phyloP scores from a whole-genome alignment of 2,888 invertebrate genomes.

The Stomorhina lunata region DNA sequence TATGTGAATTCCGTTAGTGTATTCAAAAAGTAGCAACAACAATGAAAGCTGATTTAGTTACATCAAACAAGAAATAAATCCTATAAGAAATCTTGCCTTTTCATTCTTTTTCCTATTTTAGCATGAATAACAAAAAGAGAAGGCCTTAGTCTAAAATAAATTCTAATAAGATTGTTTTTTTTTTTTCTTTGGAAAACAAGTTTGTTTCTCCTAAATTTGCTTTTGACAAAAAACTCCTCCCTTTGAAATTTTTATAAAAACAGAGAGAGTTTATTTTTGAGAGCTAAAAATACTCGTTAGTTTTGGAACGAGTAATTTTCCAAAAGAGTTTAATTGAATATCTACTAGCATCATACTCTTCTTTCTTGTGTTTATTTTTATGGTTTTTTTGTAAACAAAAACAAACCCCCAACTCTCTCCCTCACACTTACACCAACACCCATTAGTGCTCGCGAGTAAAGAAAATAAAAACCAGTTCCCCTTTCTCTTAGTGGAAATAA shows the following conservation, averaged over 20 bases:
- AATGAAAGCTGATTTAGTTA: background rate
- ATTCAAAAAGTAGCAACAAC: constrained; percentile 25
- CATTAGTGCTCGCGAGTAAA: background rate
- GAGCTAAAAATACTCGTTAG: constrained; percentile 32
- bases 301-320: constrained; percentile 22
- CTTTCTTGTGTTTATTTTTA: constrained; percentile 12
- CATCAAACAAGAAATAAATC: background rate
- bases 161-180: constrained; percentile 46
- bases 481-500: background rate
- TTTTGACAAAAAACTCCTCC: constrained; percentile 32
- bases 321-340: background rate
- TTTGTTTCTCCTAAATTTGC: constrained; percentile 20
- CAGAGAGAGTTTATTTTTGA: background rate
- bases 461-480: background rate
- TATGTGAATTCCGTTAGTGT: constrained; percentile 56
- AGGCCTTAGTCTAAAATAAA: background rate
- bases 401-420: background rate
- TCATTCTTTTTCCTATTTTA: background rate
- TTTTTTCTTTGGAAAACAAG: background rate
- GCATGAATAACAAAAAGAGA: background rate
- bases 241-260: background rate
- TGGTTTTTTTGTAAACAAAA: background rate
- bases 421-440: background rate
- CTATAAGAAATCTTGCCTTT: background rate
- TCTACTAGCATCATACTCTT: constrained; percentile 12